Percentiles rank a stretch among this genome's conserved stretches.
These are phyloP conservation scores for Novumbra hubbsi DNA, from an alignment of 2,797 vertebrate genomes.

Conservation along the genomic window DNA sequence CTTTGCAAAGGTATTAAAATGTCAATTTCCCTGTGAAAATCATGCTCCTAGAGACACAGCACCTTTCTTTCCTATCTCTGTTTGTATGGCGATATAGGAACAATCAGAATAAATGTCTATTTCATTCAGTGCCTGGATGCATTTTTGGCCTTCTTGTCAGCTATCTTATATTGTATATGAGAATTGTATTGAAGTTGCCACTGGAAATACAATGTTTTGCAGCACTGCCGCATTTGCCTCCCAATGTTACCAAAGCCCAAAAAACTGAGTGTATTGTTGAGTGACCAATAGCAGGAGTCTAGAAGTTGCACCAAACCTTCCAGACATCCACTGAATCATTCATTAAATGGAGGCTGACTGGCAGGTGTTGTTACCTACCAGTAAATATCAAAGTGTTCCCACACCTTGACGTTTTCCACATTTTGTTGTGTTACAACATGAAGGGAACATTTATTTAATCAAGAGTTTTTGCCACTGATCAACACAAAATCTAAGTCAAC, in stretches of 20 bases:
- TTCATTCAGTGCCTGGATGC: background rate
- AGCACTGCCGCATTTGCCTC: background rate
- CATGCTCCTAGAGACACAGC: background rate
- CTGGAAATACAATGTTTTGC: background rate
- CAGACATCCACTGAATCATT: too few species aligned
- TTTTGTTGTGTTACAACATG: too few species aligned
- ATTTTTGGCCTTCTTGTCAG: background rate
- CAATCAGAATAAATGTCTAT: background rate
- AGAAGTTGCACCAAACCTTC: too few species aligned
- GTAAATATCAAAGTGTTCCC: too few species aligned
- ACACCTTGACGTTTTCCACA: too few species aligned
- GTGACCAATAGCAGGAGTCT: too few species aligned
- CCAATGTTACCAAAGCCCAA: background rate
- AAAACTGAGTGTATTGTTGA: background rate
- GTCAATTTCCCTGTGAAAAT: constrained; percentile 5
- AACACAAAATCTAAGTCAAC: too few species aligned
- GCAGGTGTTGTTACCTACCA: too few species aligned
- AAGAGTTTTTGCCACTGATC: too few species aligned
- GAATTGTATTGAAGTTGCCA: background rate
- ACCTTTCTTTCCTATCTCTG: background rate
- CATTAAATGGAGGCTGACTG: too few species aligned
- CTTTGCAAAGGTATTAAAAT: constrained; percentile 20
- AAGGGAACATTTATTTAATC: too few species aligned
- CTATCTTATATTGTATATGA: background rate
- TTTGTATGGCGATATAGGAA: background rate